Conservation (phyloP, 2,888 invertebrate genomes). For the Sesia apiformis region DNA sequence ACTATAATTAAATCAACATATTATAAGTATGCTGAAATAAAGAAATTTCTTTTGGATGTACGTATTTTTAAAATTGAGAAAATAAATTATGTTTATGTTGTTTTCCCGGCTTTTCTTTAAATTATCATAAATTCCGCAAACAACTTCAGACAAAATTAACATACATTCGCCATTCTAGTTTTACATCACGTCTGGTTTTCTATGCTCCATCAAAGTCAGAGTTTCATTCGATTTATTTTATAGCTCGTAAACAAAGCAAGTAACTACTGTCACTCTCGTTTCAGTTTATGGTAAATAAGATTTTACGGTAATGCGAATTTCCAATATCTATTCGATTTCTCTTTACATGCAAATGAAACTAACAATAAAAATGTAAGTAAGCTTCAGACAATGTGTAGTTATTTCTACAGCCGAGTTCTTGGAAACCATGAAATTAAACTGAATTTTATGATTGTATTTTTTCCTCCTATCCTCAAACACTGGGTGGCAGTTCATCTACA, state of each 20-base stretch:
- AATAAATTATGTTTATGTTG: too few relatives aligned
- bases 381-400: too few relatives aligned
- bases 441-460: too few relatives aligned
- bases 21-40: too few relatives aligned
- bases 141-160: slow-evolving; percentile 6
- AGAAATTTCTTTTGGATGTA: too few relatives aligned
- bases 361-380: background rate
- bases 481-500: too few relatives aligned
- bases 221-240: slow-evolving; percentile 67
- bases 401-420: too few relatives aligned
- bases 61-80: too few relatives aligned
- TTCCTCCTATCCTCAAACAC: too few relatives aligned
- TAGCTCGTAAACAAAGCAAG: slow-evolving; percentile 62
- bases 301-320: slow-evolving; percentile 51
- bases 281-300: slow-evolving; percentile 65
- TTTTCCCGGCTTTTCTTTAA: too few relatives aligned
- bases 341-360: slow-evolving; percentile 43
- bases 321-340: slow-evolving; percentile 34
- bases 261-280: slow-evolving; percentile 55
- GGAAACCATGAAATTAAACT: too few relatives aligned
- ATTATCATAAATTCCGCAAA: background rate
- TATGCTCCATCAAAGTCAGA: slow-evolving; percentile 28
- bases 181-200: background rate
- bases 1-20: too few relatives aligned
- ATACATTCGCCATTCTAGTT: background rate